Evolutionary conservation across 2,797 vertebrate species (phyloP).

Genomic region (Danionella dracula): DNA sequence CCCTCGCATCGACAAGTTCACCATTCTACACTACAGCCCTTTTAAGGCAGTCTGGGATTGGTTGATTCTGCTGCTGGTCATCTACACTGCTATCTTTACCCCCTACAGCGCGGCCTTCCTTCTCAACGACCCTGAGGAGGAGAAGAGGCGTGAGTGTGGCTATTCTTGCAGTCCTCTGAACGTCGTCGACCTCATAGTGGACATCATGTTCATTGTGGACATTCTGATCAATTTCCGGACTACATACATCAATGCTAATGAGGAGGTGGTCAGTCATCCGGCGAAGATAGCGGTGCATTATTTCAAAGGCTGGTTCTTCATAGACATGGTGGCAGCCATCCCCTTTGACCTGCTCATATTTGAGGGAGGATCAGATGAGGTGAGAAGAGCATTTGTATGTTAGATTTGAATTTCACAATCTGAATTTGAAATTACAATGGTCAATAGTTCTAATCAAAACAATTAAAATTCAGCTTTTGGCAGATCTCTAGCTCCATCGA

Average conservation of each 20-base stretch:
- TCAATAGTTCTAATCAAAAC: too few species aligned
- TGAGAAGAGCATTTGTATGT: constrained; percentile 57
- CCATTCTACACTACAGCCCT: constrained; percentile 97
- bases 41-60: constrained; percentile 99
- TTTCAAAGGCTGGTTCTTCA: constrained; percentile 99
- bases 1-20: constrained; percentile 91
- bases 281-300: constrained; percentile 97
- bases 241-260: constrained; percentile 93
- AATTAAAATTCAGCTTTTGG: too few species aligned
- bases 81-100: constrained; percentile 97
- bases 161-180: constrained; percentile 97
- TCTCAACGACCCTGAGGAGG: constrained; percentile 91
- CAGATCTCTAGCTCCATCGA: too few species aligned
- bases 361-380: constrained; percentile 96
- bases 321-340: constrained; percentile 98
- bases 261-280: constrained; percentile 97
- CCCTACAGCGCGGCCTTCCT: constrained; percentile 97
- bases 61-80: constrained; percentile 94
- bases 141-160: constrained; percentile 86
- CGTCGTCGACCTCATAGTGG: constrained; percentile 96
- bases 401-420: too few species aligned
- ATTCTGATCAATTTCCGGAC: constrained; percentile 99
- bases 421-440: too few species aligned
- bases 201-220: constrained; percentile 99
- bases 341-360: constrained; percentile 98